These are phyloP conservation scores for Polyploca ridens DNA, from an alignment of 2,888 invertebrate species.

Conservation along the genomic window DNA sequence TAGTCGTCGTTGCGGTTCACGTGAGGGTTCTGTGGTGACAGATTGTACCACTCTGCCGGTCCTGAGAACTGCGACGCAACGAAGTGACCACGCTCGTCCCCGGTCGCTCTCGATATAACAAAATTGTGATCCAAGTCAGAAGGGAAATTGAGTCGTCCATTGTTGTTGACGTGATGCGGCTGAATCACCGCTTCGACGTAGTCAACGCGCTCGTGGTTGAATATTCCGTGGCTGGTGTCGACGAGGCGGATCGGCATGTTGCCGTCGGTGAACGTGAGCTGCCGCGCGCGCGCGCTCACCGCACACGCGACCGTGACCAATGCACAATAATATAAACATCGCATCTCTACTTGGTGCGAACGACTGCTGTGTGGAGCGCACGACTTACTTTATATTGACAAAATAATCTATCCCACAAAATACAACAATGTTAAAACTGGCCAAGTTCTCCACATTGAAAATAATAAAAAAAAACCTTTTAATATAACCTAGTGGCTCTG, in stretches of 20 bases:
- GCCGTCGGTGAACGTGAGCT: background rate
- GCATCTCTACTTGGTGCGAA: background rate
- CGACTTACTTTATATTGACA: background rate
- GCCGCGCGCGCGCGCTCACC: background rate
- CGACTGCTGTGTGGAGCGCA: background rate
- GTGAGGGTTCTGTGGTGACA: conserved; percentile 21
- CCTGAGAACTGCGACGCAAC: conserved; percentile 23
- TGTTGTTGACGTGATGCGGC: background rate
- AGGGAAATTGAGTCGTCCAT: background rate
- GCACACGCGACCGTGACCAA: background rate
- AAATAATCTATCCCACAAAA: too few species aligned
- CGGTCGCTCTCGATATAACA: conserved; percentile 11
- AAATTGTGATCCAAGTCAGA: background rate
- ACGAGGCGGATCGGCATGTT: conserved; percentile 1
- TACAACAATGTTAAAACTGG: too few species aligned
- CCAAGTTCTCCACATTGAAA: background rate
- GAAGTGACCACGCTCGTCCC: conserved; percentile 21
- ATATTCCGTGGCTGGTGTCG: background rate
- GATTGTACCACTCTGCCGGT: conserved; percentile 23
- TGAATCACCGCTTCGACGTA: background rate
- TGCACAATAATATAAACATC: background rate
- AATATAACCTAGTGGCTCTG: too few species aligned
- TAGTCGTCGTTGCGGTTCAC: conserved; percentile 20
- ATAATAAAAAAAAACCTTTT: too few species aligned
- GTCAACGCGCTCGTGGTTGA: background rate